A percentile compares a stretch with the other conserved stretches of the same genome.
Evolutionary conservation across 2,113 vertebrate species (phyloP).

Genomic region (Dicerorhinus sumatrensis): DNA sequence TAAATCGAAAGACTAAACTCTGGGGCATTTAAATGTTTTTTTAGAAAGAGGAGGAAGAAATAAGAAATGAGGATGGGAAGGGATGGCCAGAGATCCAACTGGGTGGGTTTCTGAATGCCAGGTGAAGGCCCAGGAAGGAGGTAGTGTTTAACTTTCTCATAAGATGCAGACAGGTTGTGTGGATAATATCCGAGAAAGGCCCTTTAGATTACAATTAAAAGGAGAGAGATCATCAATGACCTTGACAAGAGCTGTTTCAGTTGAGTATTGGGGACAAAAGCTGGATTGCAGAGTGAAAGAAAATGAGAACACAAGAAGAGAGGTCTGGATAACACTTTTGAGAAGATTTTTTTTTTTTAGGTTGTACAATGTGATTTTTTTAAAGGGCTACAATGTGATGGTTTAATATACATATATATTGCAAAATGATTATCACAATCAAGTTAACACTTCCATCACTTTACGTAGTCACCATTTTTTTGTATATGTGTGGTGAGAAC

Average conservation of each 20-base stretch:
- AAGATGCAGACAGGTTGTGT: not conserved
- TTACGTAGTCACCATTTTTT: not conserved
- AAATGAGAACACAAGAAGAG: not conserved
- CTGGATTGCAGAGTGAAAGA: not conserved
- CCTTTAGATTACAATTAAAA: not conserved
- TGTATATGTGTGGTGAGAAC: not conserved
- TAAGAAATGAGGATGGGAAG: not conserved
- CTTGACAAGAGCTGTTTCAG: not conserved
- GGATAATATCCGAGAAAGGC: not conserved
- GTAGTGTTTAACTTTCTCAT: not conserved
- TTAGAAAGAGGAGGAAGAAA: not conserved
- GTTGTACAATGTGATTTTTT: not conserved
- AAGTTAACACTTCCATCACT: not conserved
- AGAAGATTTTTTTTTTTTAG: not conserved
- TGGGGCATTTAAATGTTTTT: not conserved
- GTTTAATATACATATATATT: not conserved
- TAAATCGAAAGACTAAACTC: not conserved
- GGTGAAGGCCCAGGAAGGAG: not conserved
- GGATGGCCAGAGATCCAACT: not conserved
- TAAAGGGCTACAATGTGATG: not conserved
- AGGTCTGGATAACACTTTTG: not conserved
- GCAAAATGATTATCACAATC: not conserved
- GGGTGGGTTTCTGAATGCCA: not conserved
- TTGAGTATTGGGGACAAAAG: not conserved
- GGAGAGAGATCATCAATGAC: not conserved